Evolutionary conservation across 64 coral and sea anemone species (phyloP).

Genomic region (Actinia equina): DNA sequence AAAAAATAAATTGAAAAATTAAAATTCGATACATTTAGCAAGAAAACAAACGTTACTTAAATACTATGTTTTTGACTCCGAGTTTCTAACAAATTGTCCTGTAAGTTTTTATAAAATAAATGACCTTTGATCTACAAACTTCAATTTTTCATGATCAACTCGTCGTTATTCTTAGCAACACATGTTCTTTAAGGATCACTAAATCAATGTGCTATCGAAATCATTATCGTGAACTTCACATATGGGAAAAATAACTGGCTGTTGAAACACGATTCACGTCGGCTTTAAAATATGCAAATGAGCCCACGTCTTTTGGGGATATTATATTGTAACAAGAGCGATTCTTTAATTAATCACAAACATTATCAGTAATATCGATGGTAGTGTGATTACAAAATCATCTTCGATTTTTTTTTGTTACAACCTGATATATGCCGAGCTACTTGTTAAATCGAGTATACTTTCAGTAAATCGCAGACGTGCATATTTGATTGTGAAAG

Average conservation of each 20-base stretch:
- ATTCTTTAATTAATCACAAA: slow-evolving; percentile 11
- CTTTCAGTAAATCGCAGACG: not conserved
- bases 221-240: not conserved
- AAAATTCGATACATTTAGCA: not conserved
- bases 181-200: slow-evolving; percentile 4
- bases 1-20: not conserved
- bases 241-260: not conserved
- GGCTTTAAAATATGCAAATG: slow-evolving; percentile 23
- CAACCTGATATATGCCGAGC: not conserved
- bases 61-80: not conserved
- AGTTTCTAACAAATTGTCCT: not conserved
- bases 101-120: not conserved
- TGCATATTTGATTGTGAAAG: not conserved
- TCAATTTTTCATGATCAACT: not conserved
- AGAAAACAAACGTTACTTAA: not conserved
- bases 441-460: not conserved
- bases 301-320: not conserved
- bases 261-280: not conserved
- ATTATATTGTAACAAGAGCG: not conserved
- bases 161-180: not conserved
- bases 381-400: not conserved
- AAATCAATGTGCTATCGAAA: slow-evolving; percentile 1
- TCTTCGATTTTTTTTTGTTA: not conserved
- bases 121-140: slow-evolving; percentile 15
- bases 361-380: not conserved